Evolutionary conservation across 2,113 vertebrate species (phyloP).

Genomic region (Bostrychus sinensis): DNA sequence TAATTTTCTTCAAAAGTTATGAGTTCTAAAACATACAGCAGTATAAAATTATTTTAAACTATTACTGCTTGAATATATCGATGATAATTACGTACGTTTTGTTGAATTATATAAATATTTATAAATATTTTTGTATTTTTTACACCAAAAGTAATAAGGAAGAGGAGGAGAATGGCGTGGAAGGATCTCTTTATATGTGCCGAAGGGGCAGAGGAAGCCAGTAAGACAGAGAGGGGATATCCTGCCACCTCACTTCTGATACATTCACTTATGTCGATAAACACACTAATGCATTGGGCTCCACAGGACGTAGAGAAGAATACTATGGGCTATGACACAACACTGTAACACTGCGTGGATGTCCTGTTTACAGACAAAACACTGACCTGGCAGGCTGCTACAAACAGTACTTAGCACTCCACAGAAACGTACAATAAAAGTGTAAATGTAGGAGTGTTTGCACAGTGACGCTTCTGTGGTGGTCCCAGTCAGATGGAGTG

Average conservation of each 20-base stretch:
- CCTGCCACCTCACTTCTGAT: constrained; percentile 59
- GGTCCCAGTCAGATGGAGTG: constrained; percentile 27
- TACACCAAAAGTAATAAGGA: constrained; percentile 45
- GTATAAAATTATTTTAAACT: too few relatives aligned
- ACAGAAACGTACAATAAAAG: constrained; percentile 22
- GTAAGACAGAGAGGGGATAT: constrained; percentile 76
- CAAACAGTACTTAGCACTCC: constrained; percentile 19
- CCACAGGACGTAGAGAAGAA: constrained; percentile 58
- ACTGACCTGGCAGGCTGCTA: constrained; percentile 7
- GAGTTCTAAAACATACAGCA: too few relatives aligned
- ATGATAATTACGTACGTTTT: not conserved
- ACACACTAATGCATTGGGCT: constrained; percentile 22
- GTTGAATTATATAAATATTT: constrained; percentile 6
- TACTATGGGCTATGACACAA: constrained; percentile 36
- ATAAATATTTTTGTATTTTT: not conserved
- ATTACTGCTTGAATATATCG: not conserved
- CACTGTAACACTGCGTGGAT: constrained; percentile 25
- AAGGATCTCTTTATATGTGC: constrained; percentile 54
- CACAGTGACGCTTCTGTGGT: constrained; percentile 28
- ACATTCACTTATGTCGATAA: constrained; percentile 45
- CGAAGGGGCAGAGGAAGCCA: constrained; percentile 69
- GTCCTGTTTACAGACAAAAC: constrained; percentile 63
- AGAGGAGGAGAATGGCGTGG: constrained; percentile 44
- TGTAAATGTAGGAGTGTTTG: constrained; percentile 28
- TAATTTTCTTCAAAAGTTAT: too few relatives aligned